phyloP scores from a whole-genome alignment of 2,888 invertebrate genomes.

The Atethmia centrago region DNA sequence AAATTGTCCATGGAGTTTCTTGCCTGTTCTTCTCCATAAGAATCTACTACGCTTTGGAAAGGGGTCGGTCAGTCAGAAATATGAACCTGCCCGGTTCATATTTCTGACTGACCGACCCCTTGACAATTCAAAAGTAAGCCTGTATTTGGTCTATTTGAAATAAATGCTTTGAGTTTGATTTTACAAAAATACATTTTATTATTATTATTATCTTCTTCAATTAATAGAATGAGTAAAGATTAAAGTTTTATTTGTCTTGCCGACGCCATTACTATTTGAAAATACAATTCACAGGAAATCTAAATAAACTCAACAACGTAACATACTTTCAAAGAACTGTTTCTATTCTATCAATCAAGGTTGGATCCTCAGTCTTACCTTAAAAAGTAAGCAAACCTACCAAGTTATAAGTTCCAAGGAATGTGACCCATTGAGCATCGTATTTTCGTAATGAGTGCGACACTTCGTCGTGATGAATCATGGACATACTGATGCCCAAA shows the following conservation, averaged over 20 bases:
- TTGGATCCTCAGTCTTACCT: neutral
- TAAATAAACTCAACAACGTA: constrained; percentile 1
- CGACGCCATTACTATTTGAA: neutral
- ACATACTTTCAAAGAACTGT: constrained; percentile 17
- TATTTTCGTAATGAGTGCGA: constrained; percentile 38
- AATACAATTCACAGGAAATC: constrained; percentile 2
- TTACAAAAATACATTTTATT: too few relatives aligned
- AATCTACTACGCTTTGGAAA: too few relatives aligned
- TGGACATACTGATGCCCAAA: constrained; percentile 42
- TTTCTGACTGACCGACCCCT: too few relatives aligned
- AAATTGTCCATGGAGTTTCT: too few relatives aligned
- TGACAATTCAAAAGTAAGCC: too few relatives aligned
- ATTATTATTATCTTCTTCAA: neutral
- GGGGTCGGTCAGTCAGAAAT: too few relatives aligned
- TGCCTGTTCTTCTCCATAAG: too few relatives aligned
- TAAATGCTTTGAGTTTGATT: too few relatives aligned
- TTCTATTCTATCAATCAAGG: neutral
- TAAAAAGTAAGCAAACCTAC: constrained; percentile 19
- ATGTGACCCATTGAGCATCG: constrained; percentile 27
- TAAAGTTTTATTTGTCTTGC: neutral
- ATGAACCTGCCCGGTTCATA: too few relatives aligned
- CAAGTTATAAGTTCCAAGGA: constrained; percentile 31
- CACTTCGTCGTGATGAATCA: constrained; percentile 45
- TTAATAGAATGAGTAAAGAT: too few relatives aligned
- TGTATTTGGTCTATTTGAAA: too few relatives aligned